A percentile compares a stretch with the other conserved stretches of the same genome.
phyloP scores from a whole-genome alignment of 2,113 vertebrate species.

The Lathamus discolor region DNA sequence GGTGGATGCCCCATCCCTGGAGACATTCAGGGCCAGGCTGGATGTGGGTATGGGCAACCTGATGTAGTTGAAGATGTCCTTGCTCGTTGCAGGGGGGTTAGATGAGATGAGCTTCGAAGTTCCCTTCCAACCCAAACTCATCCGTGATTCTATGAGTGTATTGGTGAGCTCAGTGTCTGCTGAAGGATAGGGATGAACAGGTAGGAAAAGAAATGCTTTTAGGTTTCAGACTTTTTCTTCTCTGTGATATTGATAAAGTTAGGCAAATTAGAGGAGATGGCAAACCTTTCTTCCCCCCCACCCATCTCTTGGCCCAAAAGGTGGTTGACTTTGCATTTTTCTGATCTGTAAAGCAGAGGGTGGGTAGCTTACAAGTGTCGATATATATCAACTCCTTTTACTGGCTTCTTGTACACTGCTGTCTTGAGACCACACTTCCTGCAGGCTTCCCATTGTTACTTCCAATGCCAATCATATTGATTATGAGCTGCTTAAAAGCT shows the following conservation, averaged over 20 bases:
- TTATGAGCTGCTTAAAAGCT: constrained; percentile 11
- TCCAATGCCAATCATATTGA: not conserved
- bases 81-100: not conserved
- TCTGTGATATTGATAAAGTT: not conserved
- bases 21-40: not conserved
- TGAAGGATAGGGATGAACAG: not conserved
- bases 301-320: not conserved
- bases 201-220: not conserved
- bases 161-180: not conserved
- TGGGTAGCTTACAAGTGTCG: not conserved
- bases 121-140: not conserved
- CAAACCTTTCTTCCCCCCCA: not conserved
- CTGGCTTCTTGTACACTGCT: not conserved
- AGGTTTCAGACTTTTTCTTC: not conserved
- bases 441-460: not conserved
- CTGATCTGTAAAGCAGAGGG: not conserved
- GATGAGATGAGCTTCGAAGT: not conserved
- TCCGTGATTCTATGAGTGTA: not conserved
- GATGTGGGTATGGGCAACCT: not conserved
- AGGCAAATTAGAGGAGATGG: not conserved
- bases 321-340: not conserved
- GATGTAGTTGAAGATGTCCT: not conserved
- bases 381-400: not conserved
- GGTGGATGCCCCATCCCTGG: not conserved
- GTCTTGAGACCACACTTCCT: not conserved